Conservation (phyloP, 2,113 vertebrate genomes). For the Neopipo cinnamomea region DNA sequence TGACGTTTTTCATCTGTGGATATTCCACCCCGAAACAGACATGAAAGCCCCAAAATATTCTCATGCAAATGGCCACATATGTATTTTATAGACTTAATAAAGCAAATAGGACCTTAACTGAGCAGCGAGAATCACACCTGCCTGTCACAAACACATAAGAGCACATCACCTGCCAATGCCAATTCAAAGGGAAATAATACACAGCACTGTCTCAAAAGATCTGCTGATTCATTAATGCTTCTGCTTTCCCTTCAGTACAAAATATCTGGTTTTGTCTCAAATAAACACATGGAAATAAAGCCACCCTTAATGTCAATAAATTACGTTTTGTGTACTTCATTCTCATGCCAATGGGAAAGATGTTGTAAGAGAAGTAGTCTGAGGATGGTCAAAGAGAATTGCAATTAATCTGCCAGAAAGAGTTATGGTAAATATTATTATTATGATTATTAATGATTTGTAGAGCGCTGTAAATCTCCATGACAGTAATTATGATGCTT, state of each 20-base stretch:
- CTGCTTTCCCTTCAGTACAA: background rate
- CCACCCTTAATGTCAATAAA: slow-evolving; percentile 9
- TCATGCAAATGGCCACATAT: rapidly evolving
- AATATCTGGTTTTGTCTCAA: slow-evolving; percentile 19
- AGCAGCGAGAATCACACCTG: background rate
- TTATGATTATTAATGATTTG: slow-evolving; percentile 70
- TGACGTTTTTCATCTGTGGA: background rate
- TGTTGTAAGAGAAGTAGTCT: slow-evolving; percentile 2
- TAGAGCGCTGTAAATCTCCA: slow-evolving; percentile 58
- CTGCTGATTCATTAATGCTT: slow-evolving; percentile 2
- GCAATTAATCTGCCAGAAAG: slow-evolving; percentile 63
- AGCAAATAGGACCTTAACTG: background rate
- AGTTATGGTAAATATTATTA: slow-evolving; percentile 69
- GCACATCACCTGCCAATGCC: background rate
- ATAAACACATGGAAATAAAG: slow-evolving; percentile 42
- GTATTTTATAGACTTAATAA: background rate
- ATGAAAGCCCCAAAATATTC: background rate
- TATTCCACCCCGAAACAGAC: background rate
- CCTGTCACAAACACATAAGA: background rate
- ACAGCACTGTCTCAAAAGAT: background rate
- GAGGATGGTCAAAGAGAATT: slow-evolving; percentile 49
- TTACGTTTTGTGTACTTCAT: slow-evolving; percentile 31
- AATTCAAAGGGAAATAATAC: background rate
- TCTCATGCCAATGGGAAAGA: slow-evolving; percentile 51
- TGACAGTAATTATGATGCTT: slow-evolving; percentile 66